Evolutionary conservation across 1,140 invertebrate species (phyloP).

Genomic region (Drosophila rhopaloa): DNA sequence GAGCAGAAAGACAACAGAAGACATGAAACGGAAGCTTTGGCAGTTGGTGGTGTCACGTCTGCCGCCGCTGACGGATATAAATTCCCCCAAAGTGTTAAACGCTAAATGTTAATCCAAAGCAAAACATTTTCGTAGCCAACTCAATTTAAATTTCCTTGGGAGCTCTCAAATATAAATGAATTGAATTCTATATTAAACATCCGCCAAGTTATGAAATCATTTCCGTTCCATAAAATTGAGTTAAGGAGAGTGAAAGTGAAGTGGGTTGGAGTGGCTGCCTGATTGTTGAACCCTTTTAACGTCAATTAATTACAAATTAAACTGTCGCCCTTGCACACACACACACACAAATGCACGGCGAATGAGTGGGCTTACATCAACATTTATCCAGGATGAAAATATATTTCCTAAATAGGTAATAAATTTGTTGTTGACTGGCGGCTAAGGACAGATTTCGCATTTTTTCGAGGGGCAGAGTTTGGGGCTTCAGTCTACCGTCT

Average conservation of each 20-base stretch:
- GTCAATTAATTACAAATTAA: slow-evolving; percentile 83
- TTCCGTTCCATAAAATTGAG: slow-evolving; percentile 72
- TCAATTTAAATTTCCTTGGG: slow-evolving; percentile 52
- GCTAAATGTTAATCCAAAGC: slow-evolving; percentile 42
- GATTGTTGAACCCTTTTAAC: slow-evolving; percentile 79
- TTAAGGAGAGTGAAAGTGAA: slow-evolving; percentile 72
- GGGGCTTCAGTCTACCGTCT: slow-evolving; percentile 50
- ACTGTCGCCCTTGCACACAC: slow-evolving; percentile 47
- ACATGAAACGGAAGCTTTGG: slow-evolving; percentile 72
- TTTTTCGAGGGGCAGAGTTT: slow-evolving; percentile 14
- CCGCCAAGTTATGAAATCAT: slow-evolving; percentile 68
- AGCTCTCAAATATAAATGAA: slow-evolving; percentile 46
- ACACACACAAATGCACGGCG: slow-evolving; percentile 4
- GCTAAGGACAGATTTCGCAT: slow-evolving; percentile 69
- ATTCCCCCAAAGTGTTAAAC: slow-evolving; percentile 57
- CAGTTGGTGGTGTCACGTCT: slow-evolving; percentile 54
- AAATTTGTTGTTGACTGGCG: slow-evolving; percentile 75
- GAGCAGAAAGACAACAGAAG: slow-evolving; percentile 34
- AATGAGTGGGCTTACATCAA: slow-evolving; percentile 32
- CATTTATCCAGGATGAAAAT: slow-evolving; percentile 71
- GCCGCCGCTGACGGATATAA: slow-evolving; percentile 63
- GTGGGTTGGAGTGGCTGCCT: slow-evolving; percentile 54
- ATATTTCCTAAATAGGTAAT: slow-evolving; percentile 82
- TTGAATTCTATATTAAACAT: slow-evolving; percentile 76
- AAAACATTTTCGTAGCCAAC: slow-evolving; percentile 27